Conservation (phyloP, 1,140 invertebrate genomes). For the Rhopalosiphum maidis region DNA sequence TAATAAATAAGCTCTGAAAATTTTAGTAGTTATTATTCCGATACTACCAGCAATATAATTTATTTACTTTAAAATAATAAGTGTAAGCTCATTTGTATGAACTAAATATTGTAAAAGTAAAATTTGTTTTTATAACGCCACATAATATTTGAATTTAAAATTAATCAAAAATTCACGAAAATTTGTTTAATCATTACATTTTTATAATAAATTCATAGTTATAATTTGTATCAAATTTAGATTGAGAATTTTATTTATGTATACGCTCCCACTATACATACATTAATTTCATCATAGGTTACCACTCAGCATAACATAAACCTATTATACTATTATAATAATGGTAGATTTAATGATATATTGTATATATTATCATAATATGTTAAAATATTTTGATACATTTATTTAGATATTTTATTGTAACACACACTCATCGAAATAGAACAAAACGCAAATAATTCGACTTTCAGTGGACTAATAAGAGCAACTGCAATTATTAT, state of each 20-base stretch:
- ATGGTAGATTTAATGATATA: neutral
- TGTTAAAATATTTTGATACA: too few relatives aligned
- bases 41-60: too few relatives aligned
- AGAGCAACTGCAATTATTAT: too few relatives aligned
- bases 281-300: neutral
- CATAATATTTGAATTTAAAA: neutral
- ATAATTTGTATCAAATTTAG: neutral
- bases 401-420: too few relatives aligned
- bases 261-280: neutral
- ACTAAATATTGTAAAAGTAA: neutral
- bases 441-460: too few relatives aligned
- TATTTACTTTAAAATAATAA: too few relatives aligned
- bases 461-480: too few relatives aligned
- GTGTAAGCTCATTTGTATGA: too few relatives aligned
- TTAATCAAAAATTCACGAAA: neutral
- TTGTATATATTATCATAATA: too few relatives aligned
- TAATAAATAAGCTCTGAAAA: too few relatives aligned
- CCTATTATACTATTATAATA: neutral
- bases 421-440: too few relatives aligned
- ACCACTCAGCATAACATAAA: neutral
- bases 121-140: neutral
- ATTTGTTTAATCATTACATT: neutral
- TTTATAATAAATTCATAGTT: neutral
- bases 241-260: neutral
- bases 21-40: too few relatives aligned